Conservation (phyloP, 2,888 invertebrate species). For the Drosophila tripunctata region DNA sequence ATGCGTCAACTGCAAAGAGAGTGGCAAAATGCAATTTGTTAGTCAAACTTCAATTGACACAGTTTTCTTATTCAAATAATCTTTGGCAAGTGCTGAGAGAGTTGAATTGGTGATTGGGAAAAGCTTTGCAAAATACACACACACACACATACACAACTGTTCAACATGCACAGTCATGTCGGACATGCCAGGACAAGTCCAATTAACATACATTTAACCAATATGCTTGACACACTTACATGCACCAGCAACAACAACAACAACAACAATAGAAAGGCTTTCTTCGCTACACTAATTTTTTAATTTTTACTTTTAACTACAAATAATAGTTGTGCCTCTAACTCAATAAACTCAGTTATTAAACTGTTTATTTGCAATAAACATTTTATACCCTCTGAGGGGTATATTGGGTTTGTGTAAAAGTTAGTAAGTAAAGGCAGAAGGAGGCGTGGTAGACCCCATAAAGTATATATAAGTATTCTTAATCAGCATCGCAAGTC, state of each 20-base stretch:
- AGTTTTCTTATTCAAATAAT: constrained; percentile 16
- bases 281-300: too few species aligned
- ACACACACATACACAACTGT: too few species aligned
- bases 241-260: background rate
- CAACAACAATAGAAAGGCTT: background rate
- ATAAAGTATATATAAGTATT: too few species aligned
- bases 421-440: too few species aligned
- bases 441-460: too few species aligned
- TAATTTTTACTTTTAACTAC: too few species aligned
- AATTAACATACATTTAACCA: constrained; percentile 12
- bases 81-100: background rate
- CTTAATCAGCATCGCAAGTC: too few species aligned
- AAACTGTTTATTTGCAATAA: too few species aligned
- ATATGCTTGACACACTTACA: constrained; percentile 9
- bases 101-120: background rate
- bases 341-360: too few species aligned
- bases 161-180: constrained; percentile 10
- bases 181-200: constrained; percentile 13
- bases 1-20: constrained; percentile 33
- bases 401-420: too few species aligned
- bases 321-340: too few species aligned
- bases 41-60: constrained; percentile 18
- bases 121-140: background rate
- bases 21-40: constrained; percentile 27
- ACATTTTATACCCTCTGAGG: too few species aligned